These are phyloP conservation scores for Gymnobelideus leadbeateri DNA, from an alignment of 2,113 vertebrate genomes.

Conservation along the genomic window DNA sequence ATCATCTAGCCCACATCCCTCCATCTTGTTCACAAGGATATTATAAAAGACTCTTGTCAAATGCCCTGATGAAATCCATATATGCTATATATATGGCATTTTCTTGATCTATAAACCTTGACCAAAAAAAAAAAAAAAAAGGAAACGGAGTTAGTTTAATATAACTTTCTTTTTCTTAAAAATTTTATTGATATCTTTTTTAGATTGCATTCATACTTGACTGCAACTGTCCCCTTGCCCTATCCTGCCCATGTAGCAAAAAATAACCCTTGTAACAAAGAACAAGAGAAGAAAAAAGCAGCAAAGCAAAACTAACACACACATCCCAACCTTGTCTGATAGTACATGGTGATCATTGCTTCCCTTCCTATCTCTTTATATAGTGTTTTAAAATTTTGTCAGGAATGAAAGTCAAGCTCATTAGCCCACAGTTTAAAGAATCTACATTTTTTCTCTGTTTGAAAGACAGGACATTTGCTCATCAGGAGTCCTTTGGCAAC, in stretches of 20 bases:
- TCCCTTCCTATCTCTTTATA: background rate
- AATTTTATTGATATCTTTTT: background rate
- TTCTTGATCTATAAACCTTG: background rate
- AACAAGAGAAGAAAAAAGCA: background rate
- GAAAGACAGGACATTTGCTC: background rate
- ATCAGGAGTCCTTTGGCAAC: background rate
- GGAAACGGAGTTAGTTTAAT: background rate
- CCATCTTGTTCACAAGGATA: background rate
- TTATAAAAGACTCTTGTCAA: background rate
- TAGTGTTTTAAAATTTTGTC: background rate
- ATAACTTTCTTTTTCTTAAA: background rate
- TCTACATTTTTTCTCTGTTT: background rate
- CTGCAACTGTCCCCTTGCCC: background rate
- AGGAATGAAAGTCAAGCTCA: background rate
- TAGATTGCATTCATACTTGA: background rate
- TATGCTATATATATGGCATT: background rate
- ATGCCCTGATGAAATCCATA: background rate
- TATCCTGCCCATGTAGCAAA: background rate
- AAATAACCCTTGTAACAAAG: background rate
- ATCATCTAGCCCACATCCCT: background rate
- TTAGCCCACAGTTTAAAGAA: background rate
- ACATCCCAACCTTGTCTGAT: background rate
- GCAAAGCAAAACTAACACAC: background rate
- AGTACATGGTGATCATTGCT: background rate
- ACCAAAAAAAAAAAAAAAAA: too few species aligned